Percentiles rank a stretch among this genome's conserved stretches.
Evolutionary conservation across 2,888 invertebrate species (phyloP).

Genomic region (Rhabditoides inermis): DNA sequence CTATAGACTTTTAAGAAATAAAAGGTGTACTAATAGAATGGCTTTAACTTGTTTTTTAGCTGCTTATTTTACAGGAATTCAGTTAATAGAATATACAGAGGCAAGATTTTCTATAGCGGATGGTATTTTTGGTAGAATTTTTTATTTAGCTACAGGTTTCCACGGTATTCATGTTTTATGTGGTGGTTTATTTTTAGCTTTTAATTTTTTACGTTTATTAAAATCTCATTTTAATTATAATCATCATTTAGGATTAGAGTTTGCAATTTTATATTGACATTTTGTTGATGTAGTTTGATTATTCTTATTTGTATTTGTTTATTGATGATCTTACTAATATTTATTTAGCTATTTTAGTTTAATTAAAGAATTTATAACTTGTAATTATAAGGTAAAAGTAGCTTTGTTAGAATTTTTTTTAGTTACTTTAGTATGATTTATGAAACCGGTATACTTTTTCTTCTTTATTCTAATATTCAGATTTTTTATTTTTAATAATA

Average conservation of each 20-base stretch:
- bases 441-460: constrained; percentile 29
- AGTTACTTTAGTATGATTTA: constrained; percentile 19
- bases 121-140: constrained; percentile 65
- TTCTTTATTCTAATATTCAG: constrained; percentile 54
- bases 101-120: constrained; percentile 62
- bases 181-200: constrained; percentile 60
- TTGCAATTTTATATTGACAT: constrained; percentile 66
- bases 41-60: constrained; percentile 61
- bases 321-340: constrained; percentile 42
- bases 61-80: constrained; percentile 64
- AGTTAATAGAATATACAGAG: constrained; percentile 67
- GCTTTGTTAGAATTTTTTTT: constrained; percentile 28
- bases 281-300: constrained; percentile 49
- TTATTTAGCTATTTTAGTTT: constrained; percentile 36
- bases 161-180: constrained; percentile 69
- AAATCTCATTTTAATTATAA: constrained; percentile 58
- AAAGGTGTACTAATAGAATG: constrained; percentile 57
- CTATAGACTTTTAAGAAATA: constrained; percentile 56
- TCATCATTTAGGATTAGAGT: constrained; percentile 65
- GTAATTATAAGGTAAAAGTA: constrained; percentile 32
- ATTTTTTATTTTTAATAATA: constrained; percentile 51
- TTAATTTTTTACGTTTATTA: constrained; percentile 58
- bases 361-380: constrained; percentile 33
- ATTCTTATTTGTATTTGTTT: constrained; percentile 47
- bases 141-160: constrained; percentile 70